A percentile compares a stretch with the other conserved stretches of the same genome.
phyloP scores from a whole-genome alignment of 1,140 invertebrate species.

The Thaumetopoea pityocampa region DNA sequence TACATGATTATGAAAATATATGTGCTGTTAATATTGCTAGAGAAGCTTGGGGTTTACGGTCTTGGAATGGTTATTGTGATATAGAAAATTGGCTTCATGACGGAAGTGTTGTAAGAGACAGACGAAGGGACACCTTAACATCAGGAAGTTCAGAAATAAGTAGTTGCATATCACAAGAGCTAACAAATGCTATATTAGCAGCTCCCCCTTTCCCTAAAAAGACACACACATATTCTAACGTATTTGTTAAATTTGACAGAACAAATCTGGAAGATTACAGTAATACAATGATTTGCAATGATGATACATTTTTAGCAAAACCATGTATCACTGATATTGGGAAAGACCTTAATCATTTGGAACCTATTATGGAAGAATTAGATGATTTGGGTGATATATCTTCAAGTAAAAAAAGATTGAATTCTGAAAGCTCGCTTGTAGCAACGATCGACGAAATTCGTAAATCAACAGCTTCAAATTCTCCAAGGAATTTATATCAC shows the following conservation, averaged over 20 bases:
- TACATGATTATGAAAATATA: slow-evolving; percentile 83
- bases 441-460: slow-evolving; percentile 81
- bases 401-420: slow-evolving; percentile 58
- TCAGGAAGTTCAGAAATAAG: slow-evolving; percentile 74
- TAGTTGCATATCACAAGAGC: slow-evolving; percentile 62
- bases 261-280: slow-evolving; percentile 76
- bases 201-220: slow-evolving; percentile 65
- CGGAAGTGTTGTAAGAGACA: slow-evolving; percentile 77
- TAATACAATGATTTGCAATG: slow-evolving; percentile 74
- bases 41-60: slow-evolving; percentile 81
- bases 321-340: slow-evolving; percentile 75
- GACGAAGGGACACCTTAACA: slow-evolving; percentile 77
- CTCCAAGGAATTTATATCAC: slow-evolving; percentile 77
- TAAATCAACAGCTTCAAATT: slow-evolving; percentile 76
- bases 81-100: slow-evolving; percentile 81
- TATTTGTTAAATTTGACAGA: slow-evolving; percentile 58
- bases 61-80: slow-evolving; percentile 80
- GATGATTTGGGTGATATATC: slow-evolving; percentile 71
- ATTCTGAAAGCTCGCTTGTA: slow-evolving; percentile 78
- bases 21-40: slow-evolving; percentile 81
- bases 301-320: slow-evolving; percentile 75
- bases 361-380: slow-evolving; percentile 78
- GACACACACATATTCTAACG: slow-evolving; percentile 62
- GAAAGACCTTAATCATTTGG: slow-evolving; percentile 76
- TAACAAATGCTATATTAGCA: slow-evolving; percentile 61